Percentiles rank a stretch among this genome's conserved stretches.
phyloP scores from a whole-genome alignment of 2,797 vertebrate species.

The Rhabdophis nuchalis region DNA sequence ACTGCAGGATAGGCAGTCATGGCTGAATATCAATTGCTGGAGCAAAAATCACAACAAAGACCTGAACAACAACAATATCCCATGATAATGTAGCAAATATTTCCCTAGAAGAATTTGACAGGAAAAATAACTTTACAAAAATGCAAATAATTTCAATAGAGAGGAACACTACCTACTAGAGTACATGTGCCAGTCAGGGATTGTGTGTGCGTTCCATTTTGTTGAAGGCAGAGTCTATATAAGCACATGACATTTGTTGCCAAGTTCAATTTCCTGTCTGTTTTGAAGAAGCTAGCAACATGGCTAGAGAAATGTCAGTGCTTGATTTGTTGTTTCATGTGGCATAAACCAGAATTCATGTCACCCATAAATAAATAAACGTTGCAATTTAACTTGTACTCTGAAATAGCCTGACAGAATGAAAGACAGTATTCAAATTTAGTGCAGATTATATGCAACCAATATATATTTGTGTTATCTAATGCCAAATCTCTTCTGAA shows the following conservation, averaged over 20 bases:
- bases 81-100: not conserved
- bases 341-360: not conserved
- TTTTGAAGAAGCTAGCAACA: not conserved
- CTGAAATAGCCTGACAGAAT: not conserved
- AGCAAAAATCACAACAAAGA: not conserved
- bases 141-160: not conserved
- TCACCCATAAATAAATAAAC: not conserved
- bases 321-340: not conserved
- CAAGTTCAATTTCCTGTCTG: not conserved
- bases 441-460: not conserved
- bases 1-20: not conserved
- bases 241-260: not conserved
- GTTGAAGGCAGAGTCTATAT: not conserved
- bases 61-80: not conserved
- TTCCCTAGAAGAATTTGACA: not conserved
- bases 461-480: not conserved
- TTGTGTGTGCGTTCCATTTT: not conserved
- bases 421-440: not conserved
- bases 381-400: not conserved
- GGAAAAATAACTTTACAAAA: not conserved
- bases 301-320: not conserved
- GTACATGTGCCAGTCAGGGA: not conserved
- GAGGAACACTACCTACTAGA: not conserved
- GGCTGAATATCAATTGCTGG: not conserved
- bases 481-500: not conserved